These are phyloP conservation scores for Cyphotilapia sp. DNA, from an alignment of 2,113 vertebrate species.

Conservation along the genomic window DNA sequence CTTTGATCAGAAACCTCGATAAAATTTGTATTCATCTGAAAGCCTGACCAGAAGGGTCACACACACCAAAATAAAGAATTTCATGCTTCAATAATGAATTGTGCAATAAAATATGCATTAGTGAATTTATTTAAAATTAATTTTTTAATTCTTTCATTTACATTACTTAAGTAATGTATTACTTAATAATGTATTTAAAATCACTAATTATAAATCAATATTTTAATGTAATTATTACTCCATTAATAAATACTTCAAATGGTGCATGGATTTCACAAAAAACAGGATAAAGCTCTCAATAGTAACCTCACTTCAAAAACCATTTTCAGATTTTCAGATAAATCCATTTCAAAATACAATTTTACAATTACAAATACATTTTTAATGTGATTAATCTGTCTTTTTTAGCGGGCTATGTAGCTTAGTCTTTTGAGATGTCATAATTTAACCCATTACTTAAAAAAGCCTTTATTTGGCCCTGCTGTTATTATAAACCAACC, in stretches of 20 bases:
- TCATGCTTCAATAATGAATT: neutral
- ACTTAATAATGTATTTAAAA: neutral
- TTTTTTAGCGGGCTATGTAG: rapidly evolving
- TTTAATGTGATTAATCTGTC: neutral
- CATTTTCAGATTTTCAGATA: neutral
- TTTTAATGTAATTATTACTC: neutral
- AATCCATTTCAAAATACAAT: neutral
- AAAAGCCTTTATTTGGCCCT: neutral
- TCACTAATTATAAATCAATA: neutral
- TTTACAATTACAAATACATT: neutral
- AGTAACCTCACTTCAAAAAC: neutral
- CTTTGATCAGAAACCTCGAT: neutral
- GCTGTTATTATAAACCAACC: neutral
- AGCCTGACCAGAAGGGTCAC: neutral
- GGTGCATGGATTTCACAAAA: neutral
- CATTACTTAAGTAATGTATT: neutral
- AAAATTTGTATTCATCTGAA: neutral
- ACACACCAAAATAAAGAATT: neutral
- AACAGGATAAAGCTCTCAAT: neutral
- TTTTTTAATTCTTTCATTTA: neutral
- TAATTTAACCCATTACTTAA: neutral
- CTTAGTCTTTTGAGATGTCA: neutral
- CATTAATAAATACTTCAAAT: neutral
- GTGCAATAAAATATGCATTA: neutral
- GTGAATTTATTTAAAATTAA: neutral